Evolutionary conservation across 2,797 vertebrate genomes (phyloP).

Genomic region (Aphelocoma californica): DNA sequence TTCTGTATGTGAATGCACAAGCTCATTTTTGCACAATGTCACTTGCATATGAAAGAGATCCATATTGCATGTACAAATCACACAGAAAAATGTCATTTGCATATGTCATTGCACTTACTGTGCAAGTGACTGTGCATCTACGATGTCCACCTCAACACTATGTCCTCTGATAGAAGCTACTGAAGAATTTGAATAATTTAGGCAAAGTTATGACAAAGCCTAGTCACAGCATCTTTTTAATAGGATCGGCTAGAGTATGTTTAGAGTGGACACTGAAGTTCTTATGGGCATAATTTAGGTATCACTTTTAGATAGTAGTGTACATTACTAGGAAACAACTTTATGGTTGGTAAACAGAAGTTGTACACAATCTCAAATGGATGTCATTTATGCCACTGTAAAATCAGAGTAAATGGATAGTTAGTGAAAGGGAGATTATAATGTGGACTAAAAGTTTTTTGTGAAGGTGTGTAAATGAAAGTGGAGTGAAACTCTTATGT

Average conservation of each 20-base stretch:
- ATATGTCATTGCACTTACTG: background rate
- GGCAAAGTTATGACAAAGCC: background rate
- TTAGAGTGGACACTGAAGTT: background rate
- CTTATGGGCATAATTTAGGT: background rate
- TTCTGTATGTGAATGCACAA: background rate
- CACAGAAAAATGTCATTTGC: conserved; percentile 2
- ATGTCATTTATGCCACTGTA: background rate
- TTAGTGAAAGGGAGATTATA: background rate
- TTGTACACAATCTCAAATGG: background rate
- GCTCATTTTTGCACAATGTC: background rate
- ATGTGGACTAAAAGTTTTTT: background rate
- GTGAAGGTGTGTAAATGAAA: background rate
- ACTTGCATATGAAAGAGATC: background rate
- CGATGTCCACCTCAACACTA: background rate
- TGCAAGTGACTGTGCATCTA: background rate
- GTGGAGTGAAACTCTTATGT: background rate
- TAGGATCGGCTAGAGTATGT: background rate
- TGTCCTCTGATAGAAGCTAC: background rate
- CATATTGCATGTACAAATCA: background rate
- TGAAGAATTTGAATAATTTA: background rate
- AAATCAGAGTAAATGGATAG: background rate
- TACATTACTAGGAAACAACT: background rate
- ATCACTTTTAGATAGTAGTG: background rate
- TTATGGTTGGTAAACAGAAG: background rate
- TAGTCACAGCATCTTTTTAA: background rate